These are phyloP conservation scores for Antechinus flavipes DNA, from an alignment of 2,113 vertebrate genomes.

Conservation along the genomic window DNA sequence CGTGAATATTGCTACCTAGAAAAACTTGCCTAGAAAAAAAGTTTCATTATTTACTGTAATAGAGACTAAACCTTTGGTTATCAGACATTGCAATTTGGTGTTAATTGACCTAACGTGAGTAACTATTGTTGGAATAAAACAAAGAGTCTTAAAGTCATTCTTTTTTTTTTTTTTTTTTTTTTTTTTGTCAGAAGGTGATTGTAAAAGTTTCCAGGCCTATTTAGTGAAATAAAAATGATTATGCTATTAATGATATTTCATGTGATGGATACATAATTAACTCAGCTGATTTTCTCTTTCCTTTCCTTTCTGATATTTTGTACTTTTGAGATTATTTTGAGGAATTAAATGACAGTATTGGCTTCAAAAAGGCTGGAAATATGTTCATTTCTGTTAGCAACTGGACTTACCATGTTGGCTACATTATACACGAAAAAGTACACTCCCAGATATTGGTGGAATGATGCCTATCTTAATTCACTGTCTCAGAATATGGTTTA, in stretches of 20 bases:
- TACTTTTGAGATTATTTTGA: slow-evolving; percentile 73
- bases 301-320: slow-evolving; percentile 55
- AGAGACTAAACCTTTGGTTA: slow-evolving; percentile 14
- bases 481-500: neutral
- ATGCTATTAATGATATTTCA: slow-evolving; percentile 77
- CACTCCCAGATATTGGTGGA: slow-evolving; percentile 46
- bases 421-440: slow-evolving; percentile 74
- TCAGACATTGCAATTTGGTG: slow-evolving; percentile 54
- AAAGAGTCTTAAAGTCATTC: slow-evolving; percentile 52
- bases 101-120: slow-evolving; percentile 74
- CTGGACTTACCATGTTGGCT: slow-evolving; percentile 64
- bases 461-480: neutral
- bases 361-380: slow-evolving; percentile 78
- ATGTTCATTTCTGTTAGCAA: slow-evolving; percentile 55
- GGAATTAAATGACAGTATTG: slow-evolving; percentile 64
- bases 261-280: slow-evolving; percentile 71
- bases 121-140: slow-evolving; percentile 62
- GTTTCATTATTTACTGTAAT: neutral
- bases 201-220: slow-evolving; percentile 70
- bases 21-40: neutral
- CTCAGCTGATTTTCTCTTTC: slow-evolving; percentile 53
- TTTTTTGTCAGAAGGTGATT: slow-evolving; percentile 64
- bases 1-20: neutral
- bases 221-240: slow-evolving; percentile 76
- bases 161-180: slow-evolving; percentile 29